These are phyloP conservation scores for Ophion slaviceki DNA, from an alignment of 2,888 invertebrate species.

Conservation along the genomic window DNA sequence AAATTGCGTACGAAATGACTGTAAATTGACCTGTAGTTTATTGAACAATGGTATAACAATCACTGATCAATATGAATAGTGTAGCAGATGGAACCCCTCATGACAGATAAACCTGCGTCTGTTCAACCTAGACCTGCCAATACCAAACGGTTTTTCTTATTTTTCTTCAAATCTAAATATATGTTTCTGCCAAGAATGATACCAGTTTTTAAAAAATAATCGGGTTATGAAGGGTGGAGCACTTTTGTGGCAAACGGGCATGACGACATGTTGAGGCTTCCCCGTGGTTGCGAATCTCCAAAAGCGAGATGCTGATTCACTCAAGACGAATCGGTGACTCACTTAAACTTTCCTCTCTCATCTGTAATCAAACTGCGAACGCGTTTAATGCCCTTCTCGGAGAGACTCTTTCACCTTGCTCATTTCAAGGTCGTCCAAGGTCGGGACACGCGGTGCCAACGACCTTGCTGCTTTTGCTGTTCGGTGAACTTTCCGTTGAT, in stretches of 20 bases:
- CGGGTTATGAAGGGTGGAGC: background rate
- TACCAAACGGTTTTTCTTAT: no score
- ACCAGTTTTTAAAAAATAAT: background rate
- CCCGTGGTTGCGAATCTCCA: background rate
- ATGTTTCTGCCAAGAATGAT: background rate
- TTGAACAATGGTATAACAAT: no score
- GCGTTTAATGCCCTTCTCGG: slow-evolving; percentile 25
- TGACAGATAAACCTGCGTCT: background rate
- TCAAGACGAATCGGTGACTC: slow-evolving; percentile 9
- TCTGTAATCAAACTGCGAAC: slow-evolving; percentile 47
- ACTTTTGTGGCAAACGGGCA: background rate
- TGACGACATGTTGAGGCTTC: background rate
- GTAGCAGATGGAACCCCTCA: no score
- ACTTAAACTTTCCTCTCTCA: slow-evolving; percentile 1
- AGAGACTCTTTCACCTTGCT: slow-evolving; percentile 54
- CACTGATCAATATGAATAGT: no score
- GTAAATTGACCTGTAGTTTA: background rate
- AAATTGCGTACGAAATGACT: background rate
- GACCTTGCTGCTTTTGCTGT: slow-evolving; percentile 67
- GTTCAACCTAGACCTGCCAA: background rate
- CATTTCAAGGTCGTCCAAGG: slow-evolving; percentile 78
- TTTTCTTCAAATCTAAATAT: background rate
- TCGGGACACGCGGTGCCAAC: slow-evolving; percentile 71
- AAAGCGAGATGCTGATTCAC: background rate
- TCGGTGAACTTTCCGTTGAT: slow-evolving; percentile 31